Percentiles rank a stretch among this genome's conserved stretches.
Conservation (phyloP, 2,113 vertebrate species). For the Cricetomys ansorgei region DNA sequence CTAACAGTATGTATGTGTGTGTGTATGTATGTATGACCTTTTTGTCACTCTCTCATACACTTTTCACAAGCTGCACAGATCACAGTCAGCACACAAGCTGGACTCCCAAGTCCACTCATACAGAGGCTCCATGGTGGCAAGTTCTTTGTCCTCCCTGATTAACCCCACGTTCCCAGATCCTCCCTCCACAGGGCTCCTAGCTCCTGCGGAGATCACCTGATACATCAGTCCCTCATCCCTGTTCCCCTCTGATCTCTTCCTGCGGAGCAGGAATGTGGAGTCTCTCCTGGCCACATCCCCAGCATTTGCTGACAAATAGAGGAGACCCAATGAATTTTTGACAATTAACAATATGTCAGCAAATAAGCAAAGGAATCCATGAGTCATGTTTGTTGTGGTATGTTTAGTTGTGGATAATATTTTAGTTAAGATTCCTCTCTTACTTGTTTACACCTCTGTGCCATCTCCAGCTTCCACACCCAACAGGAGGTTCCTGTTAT, state of each 20-base stretch:
- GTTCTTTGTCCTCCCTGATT: background rate
- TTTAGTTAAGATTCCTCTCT: too few relatives aligned
- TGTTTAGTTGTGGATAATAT: too few relatives aligned
- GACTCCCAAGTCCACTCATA: rapidly evolving
- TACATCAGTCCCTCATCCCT: background rate
- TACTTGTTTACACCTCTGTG: too few relatives aligned
- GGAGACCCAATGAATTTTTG: background rate
- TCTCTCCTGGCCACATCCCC: background rate
- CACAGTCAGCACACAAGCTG: rapidly evolving
- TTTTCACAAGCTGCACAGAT: too few relatives aligned
- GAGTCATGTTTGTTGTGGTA: too few relatives aligned
- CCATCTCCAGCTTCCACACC: too few relatives aligned
- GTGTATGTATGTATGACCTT: too few relatives aligned
- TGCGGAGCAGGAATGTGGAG: background rate
- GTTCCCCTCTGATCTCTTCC: background rate
- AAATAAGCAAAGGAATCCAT: background rate
- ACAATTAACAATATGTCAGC: background rate
- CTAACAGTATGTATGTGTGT: too few relatives aligned
- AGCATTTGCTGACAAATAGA: background rate
- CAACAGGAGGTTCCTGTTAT: too few relatives aligned
- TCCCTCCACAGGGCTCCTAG: background rate
- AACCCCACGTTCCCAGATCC: rapidly evolving
- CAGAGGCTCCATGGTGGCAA: background rate
- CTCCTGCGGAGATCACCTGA: background rate
- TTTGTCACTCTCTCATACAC: background rate